Percentiles rank a stretch among this genome's conserved stretches.
Conservation (phyloP, 2,888 invertebrate species). For the Pimpla rufipes region DNA sequence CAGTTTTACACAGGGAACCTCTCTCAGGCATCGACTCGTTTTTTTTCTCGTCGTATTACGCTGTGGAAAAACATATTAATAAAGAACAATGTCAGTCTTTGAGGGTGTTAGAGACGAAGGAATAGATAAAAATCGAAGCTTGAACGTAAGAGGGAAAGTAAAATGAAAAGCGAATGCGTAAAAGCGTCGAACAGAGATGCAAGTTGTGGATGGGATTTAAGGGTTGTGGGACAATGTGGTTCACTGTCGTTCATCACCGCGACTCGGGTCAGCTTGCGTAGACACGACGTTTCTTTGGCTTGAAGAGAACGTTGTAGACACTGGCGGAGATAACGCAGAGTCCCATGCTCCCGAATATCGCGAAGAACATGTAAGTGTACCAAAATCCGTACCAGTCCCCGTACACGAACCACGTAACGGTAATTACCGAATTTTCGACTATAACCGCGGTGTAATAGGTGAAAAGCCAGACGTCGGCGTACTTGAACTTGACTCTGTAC, state of each 20-base stretch:
- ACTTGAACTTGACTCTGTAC: slow-evolving; percentile 92
- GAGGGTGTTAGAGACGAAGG: too few relatives aligned
- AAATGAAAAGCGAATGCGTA: too few relatives aligned
- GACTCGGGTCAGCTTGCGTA: slow-evolving; percentile 71
- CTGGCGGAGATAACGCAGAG: slow-evolving; percentile 79
- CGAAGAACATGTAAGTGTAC: slow-evolving; percentile 89
- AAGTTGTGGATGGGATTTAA: too few relatives aligned
- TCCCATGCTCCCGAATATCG: slow-evolving; percentile 87
- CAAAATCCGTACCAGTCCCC: slow-evolving; percentile 89
- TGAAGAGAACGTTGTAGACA: slow-evolving; percentile 79
- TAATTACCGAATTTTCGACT: slow-evolving; percentile 89
- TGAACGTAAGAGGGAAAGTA: not conserved
- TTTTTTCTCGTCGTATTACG: not conserved
- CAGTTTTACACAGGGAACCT: not conserved
- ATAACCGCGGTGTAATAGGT: slow-evolving; percentile 90
- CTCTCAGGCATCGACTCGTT: not conserved
- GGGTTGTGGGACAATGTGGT: too few relatives aligned
- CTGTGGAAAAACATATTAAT: not conserved
- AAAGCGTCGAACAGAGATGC: too few relatives aligned
- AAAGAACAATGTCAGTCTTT: not conserved
- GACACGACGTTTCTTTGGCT: slow-evolving; percentile 81
- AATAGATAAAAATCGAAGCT: too few relatives aligned
- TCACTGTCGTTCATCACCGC: not conserved
- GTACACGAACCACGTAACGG: slow-evolving; percentile 89
- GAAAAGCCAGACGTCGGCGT: slow-evolving; percentile 90